phyloP scores from a whole-genome alignment of 2,797 vertebrate species.

The Tenualosa thibaudeaui region DNA sequence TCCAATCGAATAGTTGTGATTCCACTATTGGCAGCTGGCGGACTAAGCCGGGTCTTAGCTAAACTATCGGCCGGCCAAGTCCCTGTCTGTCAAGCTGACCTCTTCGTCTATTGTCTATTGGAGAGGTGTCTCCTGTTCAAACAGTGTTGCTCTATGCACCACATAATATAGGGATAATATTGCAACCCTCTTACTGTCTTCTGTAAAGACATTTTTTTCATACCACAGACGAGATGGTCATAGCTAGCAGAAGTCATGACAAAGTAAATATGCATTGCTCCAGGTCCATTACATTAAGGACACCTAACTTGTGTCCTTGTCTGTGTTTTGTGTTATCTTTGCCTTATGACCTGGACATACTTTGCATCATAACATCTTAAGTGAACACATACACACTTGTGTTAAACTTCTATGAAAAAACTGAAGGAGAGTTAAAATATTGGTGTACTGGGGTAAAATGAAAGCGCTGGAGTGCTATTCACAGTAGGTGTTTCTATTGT shows the following conservation, averaged over 20 bases:
- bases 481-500: constrained; percentile 44
- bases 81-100: constrained; percentile 13
- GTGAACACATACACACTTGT: no score
- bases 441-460: no score
- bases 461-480: not conserved
- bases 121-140: not conserved
- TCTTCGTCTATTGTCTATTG: not conserved
- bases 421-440: no score
- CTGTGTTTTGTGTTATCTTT: no score
- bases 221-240: not conserved
- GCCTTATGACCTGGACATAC: no score
- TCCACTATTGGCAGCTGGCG: constrained; percentile 53
- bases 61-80: constrained; percentile 38
- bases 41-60: constrained; percentile 38
- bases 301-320: not conserved
- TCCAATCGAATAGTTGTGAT: constrained; percentile 52
- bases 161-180: not conserved
- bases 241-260: not conserved
- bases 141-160: not conserved
- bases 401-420: no score
- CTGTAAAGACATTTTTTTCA: not conserved
- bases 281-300: not conserved
- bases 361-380: no score
- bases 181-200: not conserved
- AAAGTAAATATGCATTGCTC: not conserved